Base-by-base conservation (phyloP, 2,888 invertebrate species). In the Heterodera filipjevi region DNA sequence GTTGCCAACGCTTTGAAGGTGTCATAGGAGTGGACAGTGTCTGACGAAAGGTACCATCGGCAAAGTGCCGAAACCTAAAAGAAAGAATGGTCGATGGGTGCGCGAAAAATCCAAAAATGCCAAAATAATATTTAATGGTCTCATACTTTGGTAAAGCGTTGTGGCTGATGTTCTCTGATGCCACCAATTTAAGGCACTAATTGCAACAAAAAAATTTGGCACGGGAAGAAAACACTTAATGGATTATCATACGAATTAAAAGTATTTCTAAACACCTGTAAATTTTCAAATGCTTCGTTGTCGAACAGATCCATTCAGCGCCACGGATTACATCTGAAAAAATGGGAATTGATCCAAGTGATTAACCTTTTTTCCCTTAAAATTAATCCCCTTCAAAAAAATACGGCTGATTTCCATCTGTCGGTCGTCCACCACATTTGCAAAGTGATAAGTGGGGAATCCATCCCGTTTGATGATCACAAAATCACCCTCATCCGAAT, bases 381-480 rank as follows among this genome's bases (percentile, higher is more conserved):
- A n/a, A 27, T 35, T 35, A 19, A 33, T 68, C 30, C 19, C 30
- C 0, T 2, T n/a, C 16, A 19, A 32, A n/a, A n/a, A n/a, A 19
- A 32, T 53, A 75, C 75, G 44, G 68, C 59, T 78, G 66, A 99
- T 93, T 73, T 92, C 90, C 98, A 99, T 99, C 16, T 32, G 66
- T 90, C 96, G 95, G 90, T 99, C 99, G 89, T 99, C 99, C 0
- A 99, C 94, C 0, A 99, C 95, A 90, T 95, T 97, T 0, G 99
- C 98, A 81, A 92, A 89, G 79, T 88, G 88, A 79, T 88, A 88
- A 2, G 87, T 87, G 10, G 88, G 99, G 90, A 91, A 97, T 0
- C 95, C 94, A 90, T 99, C 99, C 10, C 93, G 92, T 91, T 99
- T 99, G 87, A 98, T 91, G 49, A 99, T 87, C 79, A 92, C 93